These are phyloP conservation scores for Zalophus californianus DNA, from an alignment of 2,797 vertebrate genomes.

Conservation along the genomic window DNA sequence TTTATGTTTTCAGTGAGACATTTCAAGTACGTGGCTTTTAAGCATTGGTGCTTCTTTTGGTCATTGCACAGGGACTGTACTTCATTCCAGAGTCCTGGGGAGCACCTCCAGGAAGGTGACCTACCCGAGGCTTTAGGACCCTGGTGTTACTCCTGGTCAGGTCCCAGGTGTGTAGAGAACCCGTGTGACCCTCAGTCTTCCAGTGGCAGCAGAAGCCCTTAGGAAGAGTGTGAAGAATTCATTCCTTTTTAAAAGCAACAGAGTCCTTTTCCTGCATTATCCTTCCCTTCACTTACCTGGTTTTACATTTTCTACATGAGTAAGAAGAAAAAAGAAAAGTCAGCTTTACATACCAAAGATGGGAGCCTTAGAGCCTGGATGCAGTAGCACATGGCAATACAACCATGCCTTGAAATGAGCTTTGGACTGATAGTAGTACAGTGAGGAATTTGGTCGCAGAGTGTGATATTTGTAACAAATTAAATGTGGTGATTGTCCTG, in stretches of 20 bases:
- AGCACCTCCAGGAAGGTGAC: neutral
- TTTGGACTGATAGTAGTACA: slow-evolving; percentile 63
- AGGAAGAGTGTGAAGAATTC: slow-evolving; percentile 79
- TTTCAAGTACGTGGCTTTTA: slow-evolving; percentile 72
- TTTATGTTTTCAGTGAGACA: slow-evolving; percentile 62
- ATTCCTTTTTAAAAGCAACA: slow-evolving; percentile 79
- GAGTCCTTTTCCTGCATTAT: slow-evolving; percentile 76
- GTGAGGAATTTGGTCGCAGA: neutral
- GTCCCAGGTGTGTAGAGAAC: slow-evolving; percentile 72
- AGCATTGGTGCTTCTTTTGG: slow-evolving; percentile 37
- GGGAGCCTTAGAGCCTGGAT: slow-evolving; percentile 68
- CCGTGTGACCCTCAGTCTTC: slow-evolving; percentile 65
- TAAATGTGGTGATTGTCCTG: slow-evolving; percentile 56
- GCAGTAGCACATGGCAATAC: slow-evolving; percentile 71
- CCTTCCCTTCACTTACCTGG: slow-evolving; percentile 74
- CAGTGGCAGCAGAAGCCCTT: slow-evolving; percentile 73
- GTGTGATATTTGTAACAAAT: slow-evolving; percentile 56
- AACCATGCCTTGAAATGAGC: slow-evolving; percentile 71
- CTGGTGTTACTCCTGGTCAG: slow-evolving; percentile 43
- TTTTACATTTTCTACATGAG: slow-evolving; percentile 76
- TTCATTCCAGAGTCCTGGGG: slow-evolving; percentile 10
- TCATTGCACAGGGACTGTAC: slow-evolving; percentile 56
- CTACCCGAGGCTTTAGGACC: slow-evolving; percentile 2
- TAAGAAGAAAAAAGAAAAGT: slow-evolving; percentile 64
- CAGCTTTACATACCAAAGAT: neutral